Percentiles rank a stretch among this genome's conserved stretches.
phyloP scores from a whole-genome alignment of 2,797 vertebrate genomes.

The Cephalopachus bancanus region DNA sequence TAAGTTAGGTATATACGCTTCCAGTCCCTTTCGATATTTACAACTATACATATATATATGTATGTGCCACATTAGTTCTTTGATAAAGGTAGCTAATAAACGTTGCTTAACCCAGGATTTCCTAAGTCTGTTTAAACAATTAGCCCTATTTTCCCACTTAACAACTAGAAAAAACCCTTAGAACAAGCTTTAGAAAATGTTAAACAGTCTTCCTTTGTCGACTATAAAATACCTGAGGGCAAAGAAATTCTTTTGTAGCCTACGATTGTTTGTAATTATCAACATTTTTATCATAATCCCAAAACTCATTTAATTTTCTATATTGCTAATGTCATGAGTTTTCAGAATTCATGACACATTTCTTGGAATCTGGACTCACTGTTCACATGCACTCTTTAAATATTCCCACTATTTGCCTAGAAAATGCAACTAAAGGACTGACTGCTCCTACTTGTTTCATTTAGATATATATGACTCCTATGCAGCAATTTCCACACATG shows the following conservation, averaged over 20 bases:
- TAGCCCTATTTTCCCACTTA: conserved; percentile 36
- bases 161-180: conserved; percentile 2
- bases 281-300: conserved; percentile 5
- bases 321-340: neutral
- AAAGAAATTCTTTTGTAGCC: conserved; percentile 3
- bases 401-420: conserved; percentile 41
- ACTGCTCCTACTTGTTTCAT: conserved; percentile 26
- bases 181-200: conserved; percentile 15
- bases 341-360: conserved; percentile 42
- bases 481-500: conserved; percentile 36
- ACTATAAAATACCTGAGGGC: neutral
- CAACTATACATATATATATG: neutral
- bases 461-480: neutral
- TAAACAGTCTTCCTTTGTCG: neutral
- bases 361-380: neutral
- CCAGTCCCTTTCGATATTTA: conserved; percentile 11
- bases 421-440: conserved; percentile 26
- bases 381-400: conserved; percentile 31
- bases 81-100: conserved; percentile 11
- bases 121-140: neutral
- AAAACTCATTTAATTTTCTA: conserved; percentile 6
- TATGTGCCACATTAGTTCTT: neutral
- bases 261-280: neutral
- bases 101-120: conserved; percentile 23
- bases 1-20: neutral